These are phyloP conservation scores for Spialia ferax DNA, from an alignment of 2,888 invertebrate species.

Conservation along the genomic window DNA sequence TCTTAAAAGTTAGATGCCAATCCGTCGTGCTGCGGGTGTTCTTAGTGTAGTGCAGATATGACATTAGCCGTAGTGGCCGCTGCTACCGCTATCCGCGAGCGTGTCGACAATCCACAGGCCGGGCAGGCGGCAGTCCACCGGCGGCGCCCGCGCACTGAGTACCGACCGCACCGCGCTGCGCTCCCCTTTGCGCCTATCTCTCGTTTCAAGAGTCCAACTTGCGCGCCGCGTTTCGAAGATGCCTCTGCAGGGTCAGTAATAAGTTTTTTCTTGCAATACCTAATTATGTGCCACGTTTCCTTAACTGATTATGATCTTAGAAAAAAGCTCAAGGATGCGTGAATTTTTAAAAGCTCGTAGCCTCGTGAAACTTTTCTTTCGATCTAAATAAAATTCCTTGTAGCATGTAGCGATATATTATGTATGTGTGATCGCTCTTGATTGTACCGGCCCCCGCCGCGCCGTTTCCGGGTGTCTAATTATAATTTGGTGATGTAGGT, in stretches of 20 bases:
- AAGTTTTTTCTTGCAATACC: not conserved
- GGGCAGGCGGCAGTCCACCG: not conserved
- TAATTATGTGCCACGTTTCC: not conserved
- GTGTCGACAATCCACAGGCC: too few relatives aligned
- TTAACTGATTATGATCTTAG: not conserved
- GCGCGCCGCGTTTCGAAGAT: not conserved
- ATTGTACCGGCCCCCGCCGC: not conserved
- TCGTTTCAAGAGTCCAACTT: not conserved
- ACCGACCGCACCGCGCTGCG: not conserved
- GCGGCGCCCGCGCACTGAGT: conserved; percentile 10
- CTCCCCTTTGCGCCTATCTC: not conserved
- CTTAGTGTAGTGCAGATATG: too few relatives aligned
- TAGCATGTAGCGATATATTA: not conserved
- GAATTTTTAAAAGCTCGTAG: not conserved
- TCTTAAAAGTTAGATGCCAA: too few relatives aligned
- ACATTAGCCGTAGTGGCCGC: too few relatives aligned
- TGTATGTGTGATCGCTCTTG: not conserved
- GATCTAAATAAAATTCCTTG: not conserved
- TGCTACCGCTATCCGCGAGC: too few relatives aligned
- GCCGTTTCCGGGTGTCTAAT: not conserved
- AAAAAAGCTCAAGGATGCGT: not conserved
- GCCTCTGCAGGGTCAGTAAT: conserved; percentile 12
- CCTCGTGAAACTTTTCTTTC: not conserved
- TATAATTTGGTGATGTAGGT: not conserved
- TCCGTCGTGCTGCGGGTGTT: too few relatives aligned